Evolutionary conservation across 2,113 vertebrate genomes (phyloP).

Genomic region (Litocranius walleri): DNA sequence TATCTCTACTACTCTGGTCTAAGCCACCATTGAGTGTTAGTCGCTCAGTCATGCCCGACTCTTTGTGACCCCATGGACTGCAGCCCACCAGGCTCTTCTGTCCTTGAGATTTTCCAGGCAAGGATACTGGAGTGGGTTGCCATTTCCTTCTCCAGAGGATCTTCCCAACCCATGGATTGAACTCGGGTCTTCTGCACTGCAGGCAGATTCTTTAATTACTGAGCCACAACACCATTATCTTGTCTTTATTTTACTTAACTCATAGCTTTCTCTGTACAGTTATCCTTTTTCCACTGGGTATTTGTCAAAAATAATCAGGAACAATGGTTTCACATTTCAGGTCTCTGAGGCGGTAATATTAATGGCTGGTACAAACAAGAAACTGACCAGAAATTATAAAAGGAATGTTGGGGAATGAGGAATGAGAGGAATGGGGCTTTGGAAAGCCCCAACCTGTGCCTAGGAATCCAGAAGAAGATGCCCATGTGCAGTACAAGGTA

Average conservation of each 20-base stretch:
- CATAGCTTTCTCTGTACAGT: background rate
- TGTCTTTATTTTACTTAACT: background rate
- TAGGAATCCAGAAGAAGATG: background rate
- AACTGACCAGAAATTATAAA: background rate
- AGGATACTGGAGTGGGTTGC: background rate
- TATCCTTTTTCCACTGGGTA: background rate
- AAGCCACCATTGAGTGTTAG: background rate
- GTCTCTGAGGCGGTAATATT: background rate
- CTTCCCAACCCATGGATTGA: no score
- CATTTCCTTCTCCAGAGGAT: background rate
- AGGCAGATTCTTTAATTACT: no score
- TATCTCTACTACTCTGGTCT: background rate
- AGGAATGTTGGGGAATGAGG: background rate
- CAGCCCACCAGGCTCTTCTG: background rate
- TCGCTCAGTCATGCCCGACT: accelerated
- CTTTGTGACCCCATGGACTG: background rate
- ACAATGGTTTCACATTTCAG: background rate
- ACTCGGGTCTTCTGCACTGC: no score
- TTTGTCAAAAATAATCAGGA: background rate
- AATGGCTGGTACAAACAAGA: background rate
- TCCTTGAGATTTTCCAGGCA: background rate
- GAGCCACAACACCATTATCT: background rate
- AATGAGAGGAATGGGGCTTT: background rate
- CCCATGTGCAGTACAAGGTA: accelerated
- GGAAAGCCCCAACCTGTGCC: background rate